Conservation (phyloP, 2,888 invertebrate species). For the Chaetogeoica ovagalla region DNA sequence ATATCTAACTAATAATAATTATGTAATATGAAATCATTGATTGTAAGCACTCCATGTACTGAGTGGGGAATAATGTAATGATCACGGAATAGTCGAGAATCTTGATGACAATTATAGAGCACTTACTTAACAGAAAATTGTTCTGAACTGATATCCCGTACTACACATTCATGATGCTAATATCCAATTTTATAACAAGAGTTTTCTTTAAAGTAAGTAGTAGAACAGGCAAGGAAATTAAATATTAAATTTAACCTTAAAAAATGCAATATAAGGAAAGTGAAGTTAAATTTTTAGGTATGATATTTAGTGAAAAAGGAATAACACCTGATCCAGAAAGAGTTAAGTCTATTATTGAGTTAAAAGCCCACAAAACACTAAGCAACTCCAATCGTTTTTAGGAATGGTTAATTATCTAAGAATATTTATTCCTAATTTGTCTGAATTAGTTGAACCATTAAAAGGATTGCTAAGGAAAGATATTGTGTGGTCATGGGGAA, state of each 20-base stretch:
- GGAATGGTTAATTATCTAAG: no score
- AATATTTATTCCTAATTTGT: no score
- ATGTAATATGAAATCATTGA: neutral
- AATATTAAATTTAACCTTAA: no score
- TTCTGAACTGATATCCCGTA: no score
- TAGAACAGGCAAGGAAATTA: neutral
- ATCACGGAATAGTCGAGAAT: no score
- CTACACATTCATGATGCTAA: no score
- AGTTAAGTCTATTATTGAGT: neutral
- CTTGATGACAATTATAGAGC: no score
- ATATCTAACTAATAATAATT: conserved; percentile 1
- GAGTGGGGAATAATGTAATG: no score
- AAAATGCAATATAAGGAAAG: conserved; percentile 22
- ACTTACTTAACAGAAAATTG: no score
- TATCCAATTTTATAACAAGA: no score
- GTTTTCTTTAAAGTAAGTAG: conserved; percentile 6
- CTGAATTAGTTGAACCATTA: conserved; percentile 21
- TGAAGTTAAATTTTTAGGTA: conserved; percentile 9
- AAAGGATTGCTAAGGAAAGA: neutral
- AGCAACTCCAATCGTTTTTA: conserved; percentile 4
- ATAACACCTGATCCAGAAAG: neutral
- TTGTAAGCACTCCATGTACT: neutral
- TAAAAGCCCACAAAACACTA: no score
- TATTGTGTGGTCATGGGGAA: no score
- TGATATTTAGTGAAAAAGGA: conserved; percentile 12